phyloP scores from a whole-genome alignment of 2,113 vertebrate genomes.

The Aspidoscelis tigris region DNA sequence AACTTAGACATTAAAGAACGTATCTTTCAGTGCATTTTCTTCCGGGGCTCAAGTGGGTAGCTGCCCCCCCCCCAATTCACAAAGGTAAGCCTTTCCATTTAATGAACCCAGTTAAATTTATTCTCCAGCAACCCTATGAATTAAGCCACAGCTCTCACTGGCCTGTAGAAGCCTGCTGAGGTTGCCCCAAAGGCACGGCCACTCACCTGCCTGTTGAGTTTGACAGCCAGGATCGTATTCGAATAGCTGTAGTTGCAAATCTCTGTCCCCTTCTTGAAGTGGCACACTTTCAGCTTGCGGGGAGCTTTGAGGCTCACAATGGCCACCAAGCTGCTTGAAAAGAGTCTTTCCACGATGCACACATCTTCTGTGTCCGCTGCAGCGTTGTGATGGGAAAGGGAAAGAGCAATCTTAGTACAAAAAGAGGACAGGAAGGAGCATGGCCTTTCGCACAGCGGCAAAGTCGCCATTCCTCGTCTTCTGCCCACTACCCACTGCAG shows the following conservation, averaged over 20 bases:
- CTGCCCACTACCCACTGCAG: background rate
- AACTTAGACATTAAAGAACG: too few relatives aligned
- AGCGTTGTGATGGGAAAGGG: background rate
- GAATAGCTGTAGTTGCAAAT: conserved; percentile 99
- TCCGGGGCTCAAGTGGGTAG: background rate
- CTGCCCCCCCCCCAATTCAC: background rate
- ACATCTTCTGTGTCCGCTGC: conserved; percentile 97
- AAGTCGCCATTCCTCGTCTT: background rate
- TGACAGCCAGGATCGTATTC: conserved; percentile 97
- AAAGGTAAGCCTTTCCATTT: background rate
- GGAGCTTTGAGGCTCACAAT: conserved; percentile 98
- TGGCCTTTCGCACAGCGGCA: background rate
- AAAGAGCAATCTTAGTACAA: background rate
- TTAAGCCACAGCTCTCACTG: background rate
- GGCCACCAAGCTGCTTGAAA: conserved; percentile 97
- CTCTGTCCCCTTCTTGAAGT: conserved; percentile 99
- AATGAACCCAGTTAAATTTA: too few relatives aligned
- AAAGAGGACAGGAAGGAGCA: background rate
- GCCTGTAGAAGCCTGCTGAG: background rate
- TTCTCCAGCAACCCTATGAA: background rate
- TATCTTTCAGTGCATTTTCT: too few relatives aligned
- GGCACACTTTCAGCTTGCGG: conserved; percentile 98
- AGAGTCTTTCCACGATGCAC: conserved; percentile 96
- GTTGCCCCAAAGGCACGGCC: background rate
- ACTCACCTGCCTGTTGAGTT: conserved; percentile 94